These are phyloP conservation scores for Lerista edwardsae DNA, from an alignment of 2,797 vertebrate species.

Conservation along the genomic window DNA sequence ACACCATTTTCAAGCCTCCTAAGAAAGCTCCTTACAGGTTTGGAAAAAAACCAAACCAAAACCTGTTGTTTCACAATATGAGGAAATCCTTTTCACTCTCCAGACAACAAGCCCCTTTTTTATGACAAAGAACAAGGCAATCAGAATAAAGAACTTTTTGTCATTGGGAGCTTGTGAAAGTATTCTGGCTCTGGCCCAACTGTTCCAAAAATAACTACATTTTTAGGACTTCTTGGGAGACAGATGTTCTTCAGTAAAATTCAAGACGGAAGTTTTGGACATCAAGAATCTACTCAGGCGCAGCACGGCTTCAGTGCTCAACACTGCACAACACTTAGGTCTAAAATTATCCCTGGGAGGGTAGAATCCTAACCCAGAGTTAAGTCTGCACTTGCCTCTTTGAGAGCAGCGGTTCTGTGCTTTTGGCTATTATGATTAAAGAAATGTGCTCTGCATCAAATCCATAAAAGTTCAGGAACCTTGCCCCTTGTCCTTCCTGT, in stretches of 20 bases:
- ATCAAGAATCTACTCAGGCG: conserved; percentile 48
- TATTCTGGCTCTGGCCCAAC: conserved; percentile 24
- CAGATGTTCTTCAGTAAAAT: conserved; percentile 39
- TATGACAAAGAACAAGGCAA: conserved; percentile 6
- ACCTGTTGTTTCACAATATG: conserved; percentile 18
- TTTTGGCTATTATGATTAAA: too few species aligned
- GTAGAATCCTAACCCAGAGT: too few species aligned
- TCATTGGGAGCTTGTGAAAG: conserved; percentile 15
- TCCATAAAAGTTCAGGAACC: too few species aligned
- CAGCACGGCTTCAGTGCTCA: conserved; percentile 4
- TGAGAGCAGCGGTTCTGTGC: too few species aligned
- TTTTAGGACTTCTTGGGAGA: conserved; percentile 49
- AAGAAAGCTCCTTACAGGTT: conserved; percentile 24
- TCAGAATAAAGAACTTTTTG: conserved; percentile 47
- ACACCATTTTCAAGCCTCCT: neutral
- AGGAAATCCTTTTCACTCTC: conserved; percentile 39
- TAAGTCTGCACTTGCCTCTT: too few species aligned
- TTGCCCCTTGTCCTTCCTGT: too few species aligned
- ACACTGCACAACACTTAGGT: neutral
- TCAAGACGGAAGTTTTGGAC: conserved; percentile 43
- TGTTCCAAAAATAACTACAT: conserved; percentile 6
- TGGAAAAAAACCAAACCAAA: conserved; percentile 5
- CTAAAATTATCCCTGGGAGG: too few species aligned
- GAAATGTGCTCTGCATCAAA: too few species aligned
- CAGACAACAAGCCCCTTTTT: conserved; percentile 21